Evolutionary conservation across 2,113 vertebrate species (phyloP), one percentile per base, ranked within the genome.

Genomic region (Nibea coibor): DNA sequence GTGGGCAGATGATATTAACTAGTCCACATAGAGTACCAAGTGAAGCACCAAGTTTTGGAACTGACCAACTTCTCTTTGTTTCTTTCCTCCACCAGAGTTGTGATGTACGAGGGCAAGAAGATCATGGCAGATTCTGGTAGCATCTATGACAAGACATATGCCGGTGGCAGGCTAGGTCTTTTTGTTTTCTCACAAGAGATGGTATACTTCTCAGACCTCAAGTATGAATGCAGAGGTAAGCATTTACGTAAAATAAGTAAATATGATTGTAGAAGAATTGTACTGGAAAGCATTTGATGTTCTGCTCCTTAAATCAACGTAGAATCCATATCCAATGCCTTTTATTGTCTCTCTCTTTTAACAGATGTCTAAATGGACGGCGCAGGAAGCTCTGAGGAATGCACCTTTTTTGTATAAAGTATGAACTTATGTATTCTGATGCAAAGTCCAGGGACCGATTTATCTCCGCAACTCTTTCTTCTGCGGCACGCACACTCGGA

Each of bases 101-200:
- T 99, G 80, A 99, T 99, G 97, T 98, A 97, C 4, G 98, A 99
- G 95, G 98, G 98, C 75, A 99, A 98, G 95, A 99, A 98, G 94
- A 98, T 99, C 86, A 99, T 99, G 98, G 97, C 97, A n/a, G 98
- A 99, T 90, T 97, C 98, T 11, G 98, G 98, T 70, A 96, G 96
- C 86, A 96, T 99, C 92, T 99, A 99, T 0, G 98, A 99, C 87
- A 99, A 98, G 95, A 99, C 97, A 4, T 99, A 99, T 10, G 97
- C 98, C 22, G 98, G 98, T 5, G 98, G 98, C 66, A 95, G 98
- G 74, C 93, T 99, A 89, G 98, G 98, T 86, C 88, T 99, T 67
- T 99, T 99, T 85, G 97, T 99, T 87, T 99, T 99, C 94, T 99
- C 98, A 76, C 98, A 99, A 95, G 98, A 99, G 95, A 99, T 99